These are phyloP conservation scores for Mesoclemmys tuberculata DNA, from an alignment of 2,113 vertebrate genomes.

Conservation along the genomic window DNA sequence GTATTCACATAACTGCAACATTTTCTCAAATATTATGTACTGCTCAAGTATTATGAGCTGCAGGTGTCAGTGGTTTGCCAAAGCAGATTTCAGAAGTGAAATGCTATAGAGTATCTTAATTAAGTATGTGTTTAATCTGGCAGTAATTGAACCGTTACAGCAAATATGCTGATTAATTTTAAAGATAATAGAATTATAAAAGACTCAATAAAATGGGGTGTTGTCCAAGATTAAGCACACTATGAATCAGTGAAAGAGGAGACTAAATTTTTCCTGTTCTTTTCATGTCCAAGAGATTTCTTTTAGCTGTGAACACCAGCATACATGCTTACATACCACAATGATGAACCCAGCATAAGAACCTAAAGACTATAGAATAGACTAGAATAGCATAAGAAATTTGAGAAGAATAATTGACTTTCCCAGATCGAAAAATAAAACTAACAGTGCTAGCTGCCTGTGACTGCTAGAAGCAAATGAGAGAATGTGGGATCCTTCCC, in stretches of 20 bases:
- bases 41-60: no score
- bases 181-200: not conserved
- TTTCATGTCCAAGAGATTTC: not conserved
- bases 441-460: fast-evolving
- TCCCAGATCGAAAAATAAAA: not conserved
- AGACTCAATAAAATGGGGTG: not conserved
- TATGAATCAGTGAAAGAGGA: not conserved
- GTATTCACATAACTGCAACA: not conserved
- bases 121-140: not conserved
- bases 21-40: not conserved
- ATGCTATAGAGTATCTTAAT: not conserved
- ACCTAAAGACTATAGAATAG: not conserved
- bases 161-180: not conserved
- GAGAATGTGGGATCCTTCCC: not conserved
- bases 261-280: not conserved
- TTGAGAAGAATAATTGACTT: not conserved
- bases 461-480: not conserved
- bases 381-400: not conserved
- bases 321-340: not conserved
- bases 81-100: not conserved
- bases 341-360: not conserved
- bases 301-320: not conserved
- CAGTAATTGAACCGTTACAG: not conserved
- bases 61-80: not conserved
- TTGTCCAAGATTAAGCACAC: not conserved